Evolutionary conservation across 2,888 invertebrate genomes (phyloP), one percentile per base, ranked within the genome.

Genomic region (Hetaerina titia): DNA sequence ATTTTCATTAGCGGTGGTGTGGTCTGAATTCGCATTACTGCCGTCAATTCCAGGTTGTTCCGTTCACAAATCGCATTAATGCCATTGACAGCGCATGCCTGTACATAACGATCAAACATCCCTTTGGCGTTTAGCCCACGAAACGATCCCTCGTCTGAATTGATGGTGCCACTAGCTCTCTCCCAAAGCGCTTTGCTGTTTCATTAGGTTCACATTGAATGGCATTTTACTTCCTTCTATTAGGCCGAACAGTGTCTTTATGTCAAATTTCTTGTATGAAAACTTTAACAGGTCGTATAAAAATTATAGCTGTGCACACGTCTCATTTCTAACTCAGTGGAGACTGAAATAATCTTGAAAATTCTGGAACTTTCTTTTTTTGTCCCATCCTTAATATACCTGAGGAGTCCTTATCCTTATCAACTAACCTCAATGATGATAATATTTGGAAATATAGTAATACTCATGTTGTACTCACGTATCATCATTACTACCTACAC

Each of bases 41-140:
- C 81, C 81, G 81, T 81, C 81, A 81, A 31, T 81, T 81, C 31
- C 81, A 81, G 81, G 11, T 81, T 11, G 81, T 6, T 31, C 69
- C 31, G 31, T 31, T 81, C 31, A 25, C 81, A 9, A 81, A 81
- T 81, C 81, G 22, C 81, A 81, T 81, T 81, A 81, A 81, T 81
- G 81, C 81, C 81, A 81, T 81, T 81, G 81, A 81, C 81, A 81
- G 25, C 31, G 25, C 81, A 81, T 81, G 81, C 81, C 81, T 81
- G 81, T 81, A 81, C 81, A 81, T 81, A 81, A 81, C 31, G 81
- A 81, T 81, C 81, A 81, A 81, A 81, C 81, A 81, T 6, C 81
- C 81, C 31, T 31, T 81, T 81, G 81, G 81, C 81, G 81, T 81
- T 81, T 81, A 81, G 81, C 81, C 81, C 81, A 81, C 81, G 81